Conservation (phyloP, 53 echinoderm and acorn worm species). For the Astropecten irregularis region DNA sequence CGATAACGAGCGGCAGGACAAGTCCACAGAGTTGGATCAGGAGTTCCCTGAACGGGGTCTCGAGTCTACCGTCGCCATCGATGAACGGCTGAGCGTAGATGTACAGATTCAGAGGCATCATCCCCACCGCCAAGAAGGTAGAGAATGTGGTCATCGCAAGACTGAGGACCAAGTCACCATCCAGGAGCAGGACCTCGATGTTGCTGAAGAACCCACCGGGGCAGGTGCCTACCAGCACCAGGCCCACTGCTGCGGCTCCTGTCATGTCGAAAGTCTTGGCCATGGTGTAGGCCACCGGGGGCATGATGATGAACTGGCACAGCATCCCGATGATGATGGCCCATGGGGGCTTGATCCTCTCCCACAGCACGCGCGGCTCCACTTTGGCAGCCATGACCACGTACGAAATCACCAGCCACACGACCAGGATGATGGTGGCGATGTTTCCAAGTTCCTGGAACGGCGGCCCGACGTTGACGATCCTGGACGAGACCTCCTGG, state of each 20-base stretch:
- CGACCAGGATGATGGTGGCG: slow-evolving; percentile 36
- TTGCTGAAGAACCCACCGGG: slow-evolving; percentile 95
- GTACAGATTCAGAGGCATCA: slow-evolving; percentile 93
- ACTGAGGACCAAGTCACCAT: slow-evolving; percentile 83
- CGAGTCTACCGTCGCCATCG: slow-evolving; percentile 53
- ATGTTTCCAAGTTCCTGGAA: slow-evolving; percentile 22
- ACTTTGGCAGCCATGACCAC: slow-evolving; percentile 84
- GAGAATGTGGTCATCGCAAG: slow-evolving; percentile 96
- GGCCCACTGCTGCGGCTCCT: slow-evolving; percentile 70
- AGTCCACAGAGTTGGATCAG: slow-evolving; percentile 73
- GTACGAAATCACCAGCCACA: slow-evolving; percentile 84
- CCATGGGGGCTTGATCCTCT: slow-evolving; percentile 71
- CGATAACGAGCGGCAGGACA: slow-evolving; percentile 70
- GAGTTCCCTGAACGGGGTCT: slow-evolving; percentile 77
- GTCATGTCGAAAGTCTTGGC: slow-evolving; percentile 58
- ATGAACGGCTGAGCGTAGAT: slow-evolving; percentile 84
- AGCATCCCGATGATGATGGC: slow-evolving; percentile 78
- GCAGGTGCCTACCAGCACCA: slow-evolving; percentile 86
- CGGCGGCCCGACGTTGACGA: slow-evolving; percentile 28
- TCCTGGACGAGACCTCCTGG: not conserved
- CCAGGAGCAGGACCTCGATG: slow-evolving; percentile 81
- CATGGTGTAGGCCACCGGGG: slow-evolving; percentile 71
- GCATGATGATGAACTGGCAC: slow-evolving; percentile 93
- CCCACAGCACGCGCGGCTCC: slow-evolving; percentile 57
- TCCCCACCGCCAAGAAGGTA: slow-evolving; percentile 75